phyloP scores from a whole-genome alignment of 2,113 vertebrate species.

The Ctenodactylus gundi region DNA sequence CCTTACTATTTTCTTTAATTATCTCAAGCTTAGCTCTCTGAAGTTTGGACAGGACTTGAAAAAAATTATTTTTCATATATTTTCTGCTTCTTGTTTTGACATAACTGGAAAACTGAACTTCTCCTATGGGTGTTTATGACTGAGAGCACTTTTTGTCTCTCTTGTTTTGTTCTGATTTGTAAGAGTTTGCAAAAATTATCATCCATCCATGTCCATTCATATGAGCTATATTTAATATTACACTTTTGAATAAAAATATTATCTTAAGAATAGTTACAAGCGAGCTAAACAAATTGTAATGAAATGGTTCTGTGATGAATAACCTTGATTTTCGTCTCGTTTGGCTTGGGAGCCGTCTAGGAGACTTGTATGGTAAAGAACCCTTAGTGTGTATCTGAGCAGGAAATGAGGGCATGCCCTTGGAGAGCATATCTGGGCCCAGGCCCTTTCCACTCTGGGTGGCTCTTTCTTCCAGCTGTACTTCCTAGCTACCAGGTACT shows the following conservation, averaged over 20 bases:
- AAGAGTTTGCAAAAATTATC: slow-evolving; percentile 42
- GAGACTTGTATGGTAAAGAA: neutral
- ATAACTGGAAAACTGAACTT: neutral
- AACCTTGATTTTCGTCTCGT: neutral
- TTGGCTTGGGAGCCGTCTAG: neutral
- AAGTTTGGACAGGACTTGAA: neutral
- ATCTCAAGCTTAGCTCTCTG: neutral
- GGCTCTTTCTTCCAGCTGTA: too few species aligned
- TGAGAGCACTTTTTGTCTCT: neutral
- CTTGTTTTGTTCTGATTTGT: slow-evolving; percentile 41
- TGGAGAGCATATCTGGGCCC: too few species aligned
- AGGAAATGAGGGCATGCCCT: too few species aligned
- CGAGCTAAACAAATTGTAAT: neutral
- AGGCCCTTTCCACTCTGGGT: too few species aligned
- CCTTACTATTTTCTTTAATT: slow-evolving; percentile 50
- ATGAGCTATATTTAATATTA: neutral
- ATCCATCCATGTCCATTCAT: neutral
- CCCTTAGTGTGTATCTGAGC: too few species aligned
- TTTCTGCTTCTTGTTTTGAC: neutral
- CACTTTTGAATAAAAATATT: neutral
- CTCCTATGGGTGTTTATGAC: neutral
- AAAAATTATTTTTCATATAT: neutral
- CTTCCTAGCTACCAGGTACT: too few species aligned
- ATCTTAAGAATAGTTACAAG: neutral
- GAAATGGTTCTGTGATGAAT: neutral